Conservation (phyloP, 2,888 invertebrate species). For the Agelastica alni region DNA sequence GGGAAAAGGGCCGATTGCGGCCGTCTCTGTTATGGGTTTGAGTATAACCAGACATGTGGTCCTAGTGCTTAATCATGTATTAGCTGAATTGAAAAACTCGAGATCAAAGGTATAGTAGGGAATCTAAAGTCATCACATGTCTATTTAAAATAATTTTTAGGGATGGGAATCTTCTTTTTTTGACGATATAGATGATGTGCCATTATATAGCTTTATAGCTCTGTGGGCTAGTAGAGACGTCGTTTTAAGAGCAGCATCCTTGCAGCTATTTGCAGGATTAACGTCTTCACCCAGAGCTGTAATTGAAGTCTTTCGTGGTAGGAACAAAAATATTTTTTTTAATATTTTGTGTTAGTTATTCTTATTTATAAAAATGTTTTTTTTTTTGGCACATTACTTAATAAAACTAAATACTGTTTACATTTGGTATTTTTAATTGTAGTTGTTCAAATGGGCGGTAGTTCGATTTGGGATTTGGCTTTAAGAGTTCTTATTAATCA, state of each 20-base stretch:
- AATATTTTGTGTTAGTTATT: not conserved
- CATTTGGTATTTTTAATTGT: too few species aligned
- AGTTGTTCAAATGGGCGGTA: slow-evolving; percentile 22
- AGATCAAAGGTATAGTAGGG: slow-evolving; percentile 50
- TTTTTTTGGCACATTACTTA: slow-evolving; percentile 42
- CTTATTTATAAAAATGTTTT: slow-evolving; percentile 1
- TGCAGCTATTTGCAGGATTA: slow-evolving; percentile 60
- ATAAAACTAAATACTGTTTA: too few species aligned
- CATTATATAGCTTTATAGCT: slow-evolving; percentile 54
- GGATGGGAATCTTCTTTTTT: slow-evolving; percentile 53
- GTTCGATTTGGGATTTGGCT: slow-evolving; percentile 49
- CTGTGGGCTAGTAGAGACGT: slow-evolving; percentile 61
- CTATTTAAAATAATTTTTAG: slow-evolving; percentile 4
- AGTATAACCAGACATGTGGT: slow-evolving; percentile 61
- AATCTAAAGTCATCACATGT: not conserved
- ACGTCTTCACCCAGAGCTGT: slow-evolving; percentile 48
- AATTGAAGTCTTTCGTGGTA: slow-evolving; percentile 49
- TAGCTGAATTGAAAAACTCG: slow-evolving; percentile 58
- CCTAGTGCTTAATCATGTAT: slow-evolving; percentile 60
- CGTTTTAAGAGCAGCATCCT: slow-evolving; percentile 59
- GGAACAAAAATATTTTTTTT: slow-evolving; percentile 6
- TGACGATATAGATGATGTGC: slow-evolving; percentile 39
- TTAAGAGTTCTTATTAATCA: slow-evolving; percentile 54
- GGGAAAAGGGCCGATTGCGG: slow-evolving; percentile 57
- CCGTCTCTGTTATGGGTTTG: slow-evolving; percentile 62